phyloP scores from a whole-genome alignment of 2,888 invertebrate genomes.

The Meghimatium bilineatum region DNA sequence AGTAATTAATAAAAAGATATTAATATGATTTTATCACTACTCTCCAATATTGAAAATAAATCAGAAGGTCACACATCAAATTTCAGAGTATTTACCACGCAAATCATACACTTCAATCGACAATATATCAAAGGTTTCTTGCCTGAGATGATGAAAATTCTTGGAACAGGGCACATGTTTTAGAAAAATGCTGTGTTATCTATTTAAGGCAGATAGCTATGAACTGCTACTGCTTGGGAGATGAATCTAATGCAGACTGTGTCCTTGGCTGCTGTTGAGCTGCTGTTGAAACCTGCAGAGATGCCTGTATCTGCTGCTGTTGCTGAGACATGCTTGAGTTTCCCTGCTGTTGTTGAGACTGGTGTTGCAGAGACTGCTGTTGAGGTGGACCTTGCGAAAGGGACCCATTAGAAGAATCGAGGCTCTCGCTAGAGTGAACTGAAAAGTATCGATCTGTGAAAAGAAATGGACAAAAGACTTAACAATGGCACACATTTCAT shows the following conservation, averaged over 20 bases:
- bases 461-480: too few relatives aligned
- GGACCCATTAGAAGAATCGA: conserved; percentile 49
- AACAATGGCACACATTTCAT: too few relatives aligned
- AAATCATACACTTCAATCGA: background rate
- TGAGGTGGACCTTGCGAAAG: conserved; percentile 36
- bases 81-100: background rate
- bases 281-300: background rate
- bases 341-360: conserved; percentile 36
- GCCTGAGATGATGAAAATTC: background rate
- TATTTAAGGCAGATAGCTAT: background rate
- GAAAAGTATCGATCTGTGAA: conserved; percentile 53
- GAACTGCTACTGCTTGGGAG: conserved; percentile 32
- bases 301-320: conserved; percentile 26
- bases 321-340: background rate
- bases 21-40: background rate
- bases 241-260: conserved; percentile 26
- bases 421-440: conserved; percentile 51
- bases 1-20: background rate
- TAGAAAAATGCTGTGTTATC: background rate
- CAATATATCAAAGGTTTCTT: background rate
- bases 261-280: conserved; percentile 39
- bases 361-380: conserved; percentile 32
- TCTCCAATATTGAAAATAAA: background rate
- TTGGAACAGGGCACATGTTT: background rate
- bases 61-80: background rate